A percentile compares a stretch with the other conserved stretches of the same genome.
These are phyloP conservation scores for Lampropteryx suffumata DNA, from an alignment of 2,888 invertebrate genomes.

Conservation along the genomic window DNA sequence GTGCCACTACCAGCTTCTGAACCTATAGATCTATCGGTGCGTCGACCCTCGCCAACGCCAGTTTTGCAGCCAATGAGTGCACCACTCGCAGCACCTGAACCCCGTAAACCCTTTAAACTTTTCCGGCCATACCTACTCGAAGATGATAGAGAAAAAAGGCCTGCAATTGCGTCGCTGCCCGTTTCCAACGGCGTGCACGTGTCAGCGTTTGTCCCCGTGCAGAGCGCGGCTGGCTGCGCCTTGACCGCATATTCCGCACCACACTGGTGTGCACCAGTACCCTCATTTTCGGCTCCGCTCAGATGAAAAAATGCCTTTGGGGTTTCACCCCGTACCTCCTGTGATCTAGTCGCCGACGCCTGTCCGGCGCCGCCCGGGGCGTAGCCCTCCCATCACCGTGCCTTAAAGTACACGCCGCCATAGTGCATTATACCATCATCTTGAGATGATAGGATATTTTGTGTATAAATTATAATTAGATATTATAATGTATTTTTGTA, in stretches of 20 bases:
- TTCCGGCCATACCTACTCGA: slow-evolving; percentile 90
- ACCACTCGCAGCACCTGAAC: slow-evolving; percentile 53
- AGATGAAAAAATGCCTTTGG: slow-evolving; percentile 72
- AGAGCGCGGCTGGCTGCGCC: slow-evolving; percentile 69
- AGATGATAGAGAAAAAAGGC: slow-evolving; percentile 78
- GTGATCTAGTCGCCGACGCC: slow-evolving; percentile 82
- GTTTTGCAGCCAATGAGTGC: slow-evolving; percentile 51
- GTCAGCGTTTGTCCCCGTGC: slow-evolving; percentile 77
- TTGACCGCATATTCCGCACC: slow-evolving; percentile 63
- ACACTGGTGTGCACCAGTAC: slow-evolving; percentile 88
- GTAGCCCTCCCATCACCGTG: slow-evolving; percentile 77
- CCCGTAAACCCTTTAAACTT: slow-evolving; percentile 86
- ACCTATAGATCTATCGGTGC: slow-evolving; percentile 68
- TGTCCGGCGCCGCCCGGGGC: slow-evolving; percentile 78
- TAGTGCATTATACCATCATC: slow-evolving; percentile 79
- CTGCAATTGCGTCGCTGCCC: slow-evolving; percentile 64
- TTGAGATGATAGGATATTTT: slow-evolving; percentile 75
- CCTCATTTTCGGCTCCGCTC: slow-evolving; percentile 78
- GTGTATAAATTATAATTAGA: slow-evolving; percentile 67
- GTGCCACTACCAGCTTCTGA: slow-evolving; percentile 54
- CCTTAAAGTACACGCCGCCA: slow-evolving; percentile 79
- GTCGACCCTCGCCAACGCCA: slow-evolving; percentile 65
- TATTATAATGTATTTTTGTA: slow-evolving; percentile 80
- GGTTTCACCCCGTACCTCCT: slow-evolving; percentile 66
- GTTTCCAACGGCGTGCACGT: slow-evolving; percentile 64